Conservation (phyloP, 2,888 invertebrate species). For the Drepana falcataria region DNA sequence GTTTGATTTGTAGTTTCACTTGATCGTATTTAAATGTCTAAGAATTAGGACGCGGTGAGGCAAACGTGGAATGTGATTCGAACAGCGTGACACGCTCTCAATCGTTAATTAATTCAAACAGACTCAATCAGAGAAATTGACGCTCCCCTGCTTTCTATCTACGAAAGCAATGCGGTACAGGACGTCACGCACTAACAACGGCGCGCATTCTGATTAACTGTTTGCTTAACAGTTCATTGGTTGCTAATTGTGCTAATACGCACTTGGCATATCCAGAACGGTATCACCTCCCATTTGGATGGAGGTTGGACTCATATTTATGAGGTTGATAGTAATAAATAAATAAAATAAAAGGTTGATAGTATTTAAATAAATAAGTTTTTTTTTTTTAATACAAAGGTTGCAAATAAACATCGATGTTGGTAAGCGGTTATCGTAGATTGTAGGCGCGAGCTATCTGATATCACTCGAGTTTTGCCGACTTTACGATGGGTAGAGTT, state of each 20-base stretch:
- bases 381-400: too few species aligned
- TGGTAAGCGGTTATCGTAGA: too few species aligned
- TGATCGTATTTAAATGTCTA: slow-evolving; percentile 59
- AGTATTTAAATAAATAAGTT: too few species aligned
- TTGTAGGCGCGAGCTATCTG: too few species aligned
- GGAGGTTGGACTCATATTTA: too few species aligned
- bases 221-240: slow-evolving; percentile 55
- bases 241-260: slow-evolving; percentile 34
- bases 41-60: slow-evolving; percentile 58
- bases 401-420: too few species aligned
- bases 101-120: slow-evolving; percentile 74
- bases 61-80: slow-evolving; percentile 60
- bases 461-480: too few species aligned
- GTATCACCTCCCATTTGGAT: slow-evolving; percentile 9
- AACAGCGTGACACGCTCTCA: slow-evolving; percentile 70
- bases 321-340: too few species aligned
- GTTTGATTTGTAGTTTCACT: slow-evolving; percentile 29
- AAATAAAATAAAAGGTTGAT: too few species aligned
- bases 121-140: slow-evolving; percentile 74
- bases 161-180: slow-evolving; percentile 50
- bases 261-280: slow-evolving; percentile 15
- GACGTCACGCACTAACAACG: slow-evolving; percentile 56
- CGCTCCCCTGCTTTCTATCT: slow-evolving; percentile 67
- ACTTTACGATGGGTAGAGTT: too few species aligned
- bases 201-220: slow-evolving; percentile 42